Evolutionary conservation across 2,797 vertebrate species (phyloP).

Genomic region (Mallotus villosus): DNA sequence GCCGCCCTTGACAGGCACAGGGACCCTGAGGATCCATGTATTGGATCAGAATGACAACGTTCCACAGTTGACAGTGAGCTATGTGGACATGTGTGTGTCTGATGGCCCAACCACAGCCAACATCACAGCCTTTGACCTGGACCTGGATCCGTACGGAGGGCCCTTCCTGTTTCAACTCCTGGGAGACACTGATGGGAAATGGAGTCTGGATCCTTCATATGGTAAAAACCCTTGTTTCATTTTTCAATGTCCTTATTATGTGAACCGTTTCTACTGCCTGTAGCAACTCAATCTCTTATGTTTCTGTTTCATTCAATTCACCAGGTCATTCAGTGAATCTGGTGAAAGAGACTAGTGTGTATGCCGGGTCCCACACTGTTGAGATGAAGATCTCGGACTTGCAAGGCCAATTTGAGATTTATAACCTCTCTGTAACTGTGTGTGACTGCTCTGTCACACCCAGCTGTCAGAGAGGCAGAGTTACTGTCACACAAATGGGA

Average conservation of each 20-base stretch:
- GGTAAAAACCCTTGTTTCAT: slow-evolving; percentile 48
- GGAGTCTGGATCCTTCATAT: slow-evolving; percentile 56
- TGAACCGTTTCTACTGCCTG: not conserved
- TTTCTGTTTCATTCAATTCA: not conserved
- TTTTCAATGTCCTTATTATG: too few species aligned
- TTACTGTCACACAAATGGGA: not conserved
- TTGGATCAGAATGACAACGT: slow-evolving; percentile 67
- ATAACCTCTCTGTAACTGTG: slow-evolving; percentile 57
- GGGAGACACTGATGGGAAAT: slow-evolving; percentile 51
- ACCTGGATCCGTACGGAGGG: slow-evolving; percentile 58
- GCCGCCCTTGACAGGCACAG: slow-evolving; percentile 64
- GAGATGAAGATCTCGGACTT: slow-evolving; percentile 62
- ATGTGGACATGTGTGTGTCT: slow-evolving; percentile 54
- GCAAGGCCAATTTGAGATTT: slow-evolving; percentile 51
- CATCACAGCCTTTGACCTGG: slow-evolving; percentile 64
- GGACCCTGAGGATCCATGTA: slow-evolving; percentile 61
- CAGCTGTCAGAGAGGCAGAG: slow-evolving; percentile 37
- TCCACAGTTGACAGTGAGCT: slow-evolving; percentile 39
- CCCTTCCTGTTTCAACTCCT: slow-evolving; percentile 67
- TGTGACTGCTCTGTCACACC: slow-evolving; percentile 56
- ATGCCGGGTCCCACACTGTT: slow-evolving; percentile 47
- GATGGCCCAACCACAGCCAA: slow-evolving; percentile 41
- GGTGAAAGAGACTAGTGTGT: slow-evolving; percentile 48
- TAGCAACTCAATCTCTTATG: not conserved
- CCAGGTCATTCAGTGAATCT: slow-evolving; percentile 59